These are phyloP conservation scores for Sesia bembeciformis DNA, from an alignment of 2,888 invertebrate species.

Conservation along the genomic window DNA sequence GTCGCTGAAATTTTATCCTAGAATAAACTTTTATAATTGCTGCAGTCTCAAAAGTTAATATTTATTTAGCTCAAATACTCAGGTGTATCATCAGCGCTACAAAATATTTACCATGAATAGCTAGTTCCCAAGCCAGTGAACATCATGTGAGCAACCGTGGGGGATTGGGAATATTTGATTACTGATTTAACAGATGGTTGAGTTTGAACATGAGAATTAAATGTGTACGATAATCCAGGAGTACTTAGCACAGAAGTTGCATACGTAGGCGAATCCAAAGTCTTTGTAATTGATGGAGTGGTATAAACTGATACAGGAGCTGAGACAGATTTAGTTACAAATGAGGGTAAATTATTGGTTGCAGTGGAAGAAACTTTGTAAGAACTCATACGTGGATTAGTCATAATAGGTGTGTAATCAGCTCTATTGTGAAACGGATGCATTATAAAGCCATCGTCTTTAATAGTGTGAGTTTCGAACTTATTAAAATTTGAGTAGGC, in stretches of 20 bases:
- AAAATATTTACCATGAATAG: slow-evolving; percentile 34
- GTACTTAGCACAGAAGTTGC: background rate
- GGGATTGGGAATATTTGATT: slow-evolving; percentile 23
- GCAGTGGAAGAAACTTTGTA: slow-evolving; percentile 13
- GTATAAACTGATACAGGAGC: background rate
- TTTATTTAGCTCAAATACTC: too few species aligned
- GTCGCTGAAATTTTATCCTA: too few species aligned
- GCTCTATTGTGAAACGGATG: too few species aligned
- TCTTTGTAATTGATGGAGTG: background rate
- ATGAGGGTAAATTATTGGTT: slow-evolving; percentile 4
- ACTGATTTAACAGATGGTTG: background rate
- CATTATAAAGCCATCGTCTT: too few species aligned
- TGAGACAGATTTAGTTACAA: slow-evolving; percentile 11
- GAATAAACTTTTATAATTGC: too few species aligned
- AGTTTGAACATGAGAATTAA: background rate
- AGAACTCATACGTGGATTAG: slow-evolving; percentile 4
- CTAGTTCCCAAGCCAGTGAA: slow-evolving; percentile 27
- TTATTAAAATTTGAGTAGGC: slow-evolving; percentile 16
- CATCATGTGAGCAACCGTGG: slow-evolving; percentile 29
- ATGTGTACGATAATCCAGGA: background rate
- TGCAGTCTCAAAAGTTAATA: too few species aligned
- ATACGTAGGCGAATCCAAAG: background rate
- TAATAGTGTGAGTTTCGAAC: slow-evolving; percentile 11
- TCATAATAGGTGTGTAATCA: too few species aligned
- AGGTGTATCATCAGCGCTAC: background rate